Evolutionary conservation across 2,888 invertebrate species (phyloP), one percentile per base, ranked within the genome.

Genomic region (Acleris cristana): DNA sequence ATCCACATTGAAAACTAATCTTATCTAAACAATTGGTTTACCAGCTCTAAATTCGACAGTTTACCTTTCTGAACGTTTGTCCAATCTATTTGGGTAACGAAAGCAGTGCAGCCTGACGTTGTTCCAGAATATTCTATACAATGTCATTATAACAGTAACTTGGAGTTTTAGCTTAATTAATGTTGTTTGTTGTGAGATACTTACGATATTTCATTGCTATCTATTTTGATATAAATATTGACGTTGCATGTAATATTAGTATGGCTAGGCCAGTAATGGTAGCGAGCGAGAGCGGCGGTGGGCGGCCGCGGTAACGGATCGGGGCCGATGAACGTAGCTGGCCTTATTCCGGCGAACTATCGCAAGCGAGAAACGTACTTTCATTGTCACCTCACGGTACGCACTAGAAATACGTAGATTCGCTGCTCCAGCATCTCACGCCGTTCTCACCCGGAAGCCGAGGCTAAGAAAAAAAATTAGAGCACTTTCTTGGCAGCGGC

Each of bases 261-360:
- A 49, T 65, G 74, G 70, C 70, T 71, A 72, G 72, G 74, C 71
- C 48, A 16, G 40, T 23, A 56, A 44, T 56, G 56, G 56, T 23
- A 53, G 73, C 72, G 74, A 70, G 75, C 76, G 77, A 76, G 75
- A 66, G 75, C 72, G 75, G 74, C 73, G 74, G 76, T 75, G 69
- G 66, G 73, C 74, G 74, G 67, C 71, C 77, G 76, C 80, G 76
- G 84, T 89, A 89, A 89, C 88, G 89, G 81, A 87, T 83, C 83
- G 89, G 84, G 92, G 92, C 89, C 92, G 89, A 83, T 90, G 91
- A 90, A 91, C 91, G 90, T 87, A 64, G 79, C 84, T 89, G 91
- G 91, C 92, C 92, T 91, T 89, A 89, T 91, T 92, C 84, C 81
- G 78, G 76, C 80, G 79, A 88, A 89, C 88, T 89, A 90, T 89